Evolutionary conservation across 1,140 invertebrate genomes (phyloP).

Genomic region (Myzus persicae): DNA sequence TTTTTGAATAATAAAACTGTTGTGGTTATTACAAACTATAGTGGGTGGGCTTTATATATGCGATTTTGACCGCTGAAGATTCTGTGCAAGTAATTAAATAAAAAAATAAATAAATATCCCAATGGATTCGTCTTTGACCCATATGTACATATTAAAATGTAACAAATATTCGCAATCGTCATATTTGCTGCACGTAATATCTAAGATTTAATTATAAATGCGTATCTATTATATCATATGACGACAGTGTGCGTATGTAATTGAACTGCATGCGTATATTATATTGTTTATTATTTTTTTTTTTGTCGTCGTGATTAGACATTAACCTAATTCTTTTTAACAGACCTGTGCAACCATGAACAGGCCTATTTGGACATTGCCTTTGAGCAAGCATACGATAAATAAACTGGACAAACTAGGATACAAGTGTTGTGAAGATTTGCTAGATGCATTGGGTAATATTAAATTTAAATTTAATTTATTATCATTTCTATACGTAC

Average conservation of each 20-base stretch:
- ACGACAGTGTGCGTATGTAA: background rate
- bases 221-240: background rate
- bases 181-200: background rate
- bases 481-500: background rate
- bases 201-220: background rate
- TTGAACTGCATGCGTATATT: background rate
- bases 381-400: slow-evolving; percentile 27
- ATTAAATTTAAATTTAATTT: background rate
- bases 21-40: slow-evolving; percentile 13
- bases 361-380: slow-evolving; percentile 49
- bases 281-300: background rate
- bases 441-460: slow-evolving; percentile 12
- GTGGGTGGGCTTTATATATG: slow-evolving; percentile 46
- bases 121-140: slow-evolving; percentile 48
- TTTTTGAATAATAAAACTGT: slow-evolving; percentile 11
- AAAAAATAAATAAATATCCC: background rate
- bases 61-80: background rate
- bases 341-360: slow-evolving; percentile 15
- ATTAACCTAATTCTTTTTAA: slow-evolving; percentile 28
- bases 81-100: slow-evolving; percentile 45
- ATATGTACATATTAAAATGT: background rate
- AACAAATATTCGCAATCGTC: background rate
- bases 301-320: slow-evolving; percentile 1
- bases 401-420: slow-evolving; percentile 21
- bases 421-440: slow-evolving; percentile 44